Evolutionary conservation across 2,797 vertebrate species (phyloP).

Genomic region (Gobio occitaniae): DNA sequence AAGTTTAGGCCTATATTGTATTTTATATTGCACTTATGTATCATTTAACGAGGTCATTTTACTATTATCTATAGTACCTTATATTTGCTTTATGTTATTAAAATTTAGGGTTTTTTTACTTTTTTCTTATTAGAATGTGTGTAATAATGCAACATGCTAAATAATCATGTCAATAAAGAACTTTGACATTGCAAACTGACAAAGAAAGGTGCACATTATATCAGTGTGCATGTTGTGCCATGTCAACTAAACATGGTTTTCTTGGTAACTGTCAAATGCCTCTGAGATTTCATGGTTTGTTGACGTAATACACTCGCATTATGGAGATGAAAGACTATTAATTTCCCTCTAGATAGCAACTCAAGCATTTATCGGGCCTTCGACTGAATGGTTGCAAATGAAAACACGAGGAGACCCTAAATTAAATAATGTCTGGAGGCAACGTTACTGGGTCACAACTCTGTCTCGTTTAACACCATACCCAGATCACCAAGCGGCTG

Average conservation of each 20-base stretch:
- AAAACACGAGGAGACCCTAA: conserved; percentile 6
- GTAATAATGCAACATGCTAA: background rate
- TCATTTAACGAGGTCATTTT: background rate
- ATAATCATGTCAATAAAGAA: background rate
- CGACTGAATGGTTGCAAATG: conserved; percentile 3
- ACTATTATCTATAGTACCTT: background rate
- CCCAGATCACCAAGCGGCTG: background rate
- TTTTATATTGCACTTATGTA: background rate
- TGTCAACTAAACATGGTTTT: background rate
- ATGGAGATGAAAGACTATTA: background rate
- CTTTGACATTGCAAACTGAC: background rate
- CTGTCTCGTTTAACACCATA: conserved; percentile 10
- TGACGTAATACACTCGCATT: background rate
- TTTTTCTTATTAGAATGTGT: background rate
- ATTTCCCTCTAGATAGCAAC: background rate
- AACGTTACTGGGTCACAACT: conserved; percentile 52
- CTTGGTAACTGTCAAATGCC: background rate
- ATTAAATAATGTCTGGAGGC: conserved; percentile 4
- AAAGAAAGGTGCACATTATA: too few relatives aligned
- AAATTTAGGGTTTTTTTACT: background rate
- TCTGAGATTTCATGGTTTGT: background rate
- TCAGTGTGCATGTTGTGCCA: background rate
- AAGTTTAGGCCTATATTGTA: background rate
- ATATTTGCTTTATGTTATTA: background rate
- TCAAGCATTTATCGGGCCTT: background rate